A percentile compares a stretch with the other conserved stretches of the same genome.
These are phyloP conservation scores for Malurus elegans DNA, from an alignment of 2,113 vertebrate species.

Conservation along the genomic window DNA sequence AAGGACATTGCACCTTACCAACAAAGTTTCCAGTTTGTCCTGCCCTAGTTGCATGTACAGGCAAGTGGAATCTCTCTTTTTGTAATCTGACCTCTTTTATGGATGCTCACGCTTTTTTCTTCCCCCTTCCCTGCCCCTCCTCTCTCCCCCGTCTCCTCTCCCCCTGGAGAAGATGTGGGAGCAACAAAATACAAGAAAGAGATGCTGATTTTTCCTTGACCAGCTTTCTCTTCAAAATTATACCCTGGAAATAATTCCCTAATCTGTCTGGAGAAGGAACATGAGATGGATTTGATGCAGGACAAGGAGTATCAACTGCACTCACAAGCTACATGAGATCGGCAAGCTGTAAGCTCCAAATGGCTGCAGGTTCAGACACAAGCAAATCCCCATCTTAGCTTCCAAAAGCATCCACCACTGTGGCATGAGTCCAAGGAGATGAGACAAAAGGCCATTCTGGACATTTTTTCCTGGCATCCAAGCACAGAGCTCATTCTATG, in stretches of 20 bases:
- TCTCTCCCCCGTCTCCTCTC: accelerated
- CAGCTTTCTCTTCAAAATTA: neutral
- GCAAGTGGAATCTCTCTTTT: neutral
- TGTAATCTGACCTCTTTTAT: neutral
- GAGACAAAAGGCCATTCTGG: constrained; percentile 10
- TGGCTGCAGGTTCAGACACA: neutral
- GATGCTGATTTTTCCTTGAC: neutral
- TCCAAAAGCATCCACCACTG: constrained; percentile 2
- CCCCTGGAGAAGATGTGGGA: neutral
- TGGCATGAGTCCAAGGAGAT: neutral
- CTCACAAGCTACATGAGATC: neutral
- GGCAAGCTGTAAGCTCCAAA: neutral
- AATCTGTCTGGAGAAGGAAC: neutral
- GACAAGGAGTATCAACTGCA: neutral
- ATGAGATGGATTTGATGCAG: neutral
- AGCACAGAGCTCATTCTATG: neutral
- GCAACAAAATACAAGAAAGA: neutral
- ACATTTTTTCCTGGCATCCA: neutral
- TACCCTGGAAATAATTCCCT: neutral
- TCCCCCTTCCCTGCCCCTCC: too few species aligned
- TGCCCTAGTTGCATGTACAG: neutral
- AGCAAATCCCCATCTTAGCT: neutral
- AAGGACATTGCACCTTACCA: neutral
- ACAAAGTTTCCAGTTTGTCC: neutral
- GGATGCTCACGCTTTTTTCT: neutral